Conservation (phyloP, 2,113 vertebrate species). For the Megatriorchis doriae region DNA sequence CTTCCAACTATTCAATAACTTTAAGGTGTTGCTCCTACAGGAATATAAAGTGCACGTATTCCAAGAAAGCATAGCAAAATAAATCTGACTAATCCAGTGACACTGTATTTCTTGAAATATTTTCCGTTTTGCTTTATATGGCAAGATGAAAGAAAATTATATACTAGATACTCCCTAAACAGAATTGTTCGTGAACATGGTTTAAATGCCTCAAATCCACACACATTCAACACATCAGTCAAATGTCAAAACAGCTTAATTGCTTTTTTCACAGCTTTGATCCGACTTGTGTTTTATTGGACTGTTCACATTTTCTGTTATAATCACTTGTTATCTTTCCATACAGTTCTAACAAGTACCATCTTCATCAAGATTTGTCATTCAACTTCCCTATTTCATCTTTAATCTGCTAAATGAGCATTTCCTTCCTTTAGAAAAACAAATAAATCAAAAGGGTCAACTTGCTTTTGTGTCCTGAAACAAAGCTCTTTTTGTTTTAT, state of each 20-base stretch:
- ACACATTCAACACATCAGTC: neutral
- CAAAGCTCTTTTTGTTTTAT: constrained; percentile 45
- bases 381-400: constrained; percentile 16
- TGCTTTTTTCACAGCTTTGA: constrained; percentile 39
- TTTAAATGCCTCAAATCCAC: constrained; percentile 9
- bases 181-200: neutral
- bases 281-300: neutral
- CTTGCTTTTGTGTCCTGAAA: constrained; percentile 43
- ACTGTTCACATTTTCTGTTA: neutral
- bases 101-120: neutral
- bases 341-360: constrained; percentile 15
- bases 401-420: constrained; percentile 50
- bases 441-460: constrained; percentile 42
- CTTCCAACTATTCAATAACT: neutral
- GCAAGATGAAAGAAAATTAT: neutral
- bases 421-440: constrained; percentile 41
- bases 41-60: neutral
- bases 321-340: constrained; percentile 13
- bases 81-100: neutral
- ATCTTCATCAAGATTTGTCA: constrained; percentile 28
- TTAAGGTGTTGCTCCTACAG: neutral
- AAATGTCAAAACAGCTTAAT: constrained; percentile 43
- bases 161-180: neutral
- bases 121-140: neutral
- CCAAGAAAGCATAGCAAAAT: neutral